These are phyloP conservation scores for Uropetala carovei DNA, from an alignment of 2,888 invertebrate species.

Conservation along the genomic window DNA sequence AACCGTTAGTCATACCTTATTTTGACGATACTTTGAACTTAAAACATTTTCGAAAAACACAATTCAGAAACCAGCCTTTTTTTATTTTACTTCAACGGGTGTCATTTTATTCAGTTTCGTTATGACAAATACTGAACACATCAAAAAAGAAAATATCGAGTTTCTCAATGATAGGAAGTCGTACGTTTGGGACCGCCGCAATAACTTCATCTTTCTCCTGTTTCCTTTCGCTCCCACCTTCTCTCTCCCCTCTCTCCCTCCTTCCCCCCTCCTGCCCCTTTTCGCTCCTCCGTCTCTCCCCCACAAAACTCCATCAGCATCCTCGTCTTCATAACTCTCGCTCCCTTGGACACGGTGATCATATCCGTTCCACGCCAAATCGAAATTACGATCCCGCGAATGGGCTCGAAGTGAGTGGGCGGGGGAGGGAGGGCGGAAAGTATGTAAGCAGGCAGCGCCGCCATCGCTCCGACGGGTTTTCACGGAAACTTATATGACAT, in stretches of 20 bases:
- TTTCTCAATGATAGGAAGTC: not conserved
- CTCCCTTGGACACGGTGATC: constrained; percentile 40
- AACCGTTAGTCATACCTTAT: no score
- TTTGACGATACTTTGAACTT: no score
- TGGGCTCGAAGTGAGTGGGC: not conserved
- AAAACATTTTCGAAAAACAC: no score
- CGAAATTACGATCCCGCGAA: constrained; percentile 41
- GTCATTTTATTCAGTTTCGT: no score
- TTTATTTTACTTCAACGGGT: no score
- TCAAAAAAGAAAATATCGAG: not conserved
- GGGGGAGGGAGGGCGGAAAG: not conserved
- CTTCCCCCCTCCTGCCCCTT: not conserved
- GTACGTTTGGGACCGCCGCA: not conserved
- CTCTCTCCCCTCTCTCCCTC: no score
- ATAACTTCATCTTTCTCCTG: no score
- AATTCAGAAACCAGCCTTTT: no score
- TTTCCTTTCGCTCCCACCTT: no score
- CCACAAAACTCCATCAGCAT: constrained; percentile 11
- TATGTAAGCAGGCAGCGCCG: not conserved
- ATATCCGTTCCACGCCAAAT: constrained; percentile 31
- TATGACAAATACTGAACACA: no score
- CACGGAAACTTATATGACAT: not conserved
- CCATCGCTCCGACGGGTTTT: not conserved
- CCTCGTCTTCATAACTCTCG: constrained; percentile 41
- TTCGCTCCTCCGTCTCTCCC: not conserved